Conservation (phyloP, 2,888 invertebrate species). For the Galerucella calmariensis region DNA sequence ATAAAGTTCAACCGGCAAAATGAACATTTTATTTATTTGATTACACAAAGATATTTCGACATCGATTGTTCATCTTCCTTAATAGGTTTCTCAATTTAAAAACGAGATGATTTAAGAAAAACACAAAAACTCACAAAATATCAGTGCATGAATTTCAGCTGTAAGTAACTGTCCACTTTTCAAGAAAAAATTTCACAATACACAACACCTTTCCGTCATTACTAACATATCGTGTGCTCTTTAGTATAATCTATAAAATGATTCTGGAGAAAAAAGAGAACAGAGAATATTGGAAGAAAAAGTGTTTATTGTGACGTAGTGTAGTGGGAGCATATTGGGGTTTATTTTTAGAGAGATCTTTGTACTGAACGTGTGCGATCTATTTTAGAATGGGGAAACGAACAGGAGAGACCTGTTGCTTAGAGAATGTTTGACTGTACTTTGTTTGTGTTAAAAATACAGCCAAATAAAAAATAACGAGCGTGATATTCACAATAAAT, state of each 20-base stretch:
- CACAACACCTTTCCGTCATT: neutral
- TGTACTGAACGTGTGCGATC: conserved; percentile 11
- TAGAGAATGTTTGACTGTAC: conserved; percentile 3
- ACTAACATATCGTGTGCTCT: neutral
- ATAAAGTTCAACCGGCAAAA: too few species aligned
- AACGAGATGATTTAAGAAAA: neutral
- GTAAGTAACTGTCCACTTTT: neutral
- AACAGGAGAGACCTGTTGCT: conserved; percentile 21
- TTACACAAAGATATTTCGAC: neutral
- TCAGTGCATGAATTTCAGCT: neutral
- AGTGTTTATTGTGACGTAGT: conserved; percentile 22
- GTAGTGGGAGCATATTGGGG: conserved; percentile 17
- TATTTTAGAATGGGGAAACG: conserved; percentile 23
- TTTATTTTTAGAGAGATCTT: conserved; percentile 30
- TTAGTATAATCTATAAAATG: neutral
- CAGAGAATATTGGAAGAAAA: conserved; percentile 15
- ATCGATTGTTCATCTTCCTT: neutral
- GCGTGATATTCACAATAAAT: neutral
- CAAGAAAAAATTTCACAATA: neutral
- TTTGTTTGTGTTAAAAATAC: neutral
- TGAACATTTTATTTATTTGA: neutral
- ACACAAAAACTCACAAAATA: neutral
- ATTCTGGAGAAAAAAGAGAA: conserved; percentile 16
- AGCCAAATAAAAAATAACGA: too few species aligned
- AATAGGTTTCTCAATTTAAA: neutral